Conservation (phyloP, 2,113 vertebrate species). For the Gobio gobio region DNA sequence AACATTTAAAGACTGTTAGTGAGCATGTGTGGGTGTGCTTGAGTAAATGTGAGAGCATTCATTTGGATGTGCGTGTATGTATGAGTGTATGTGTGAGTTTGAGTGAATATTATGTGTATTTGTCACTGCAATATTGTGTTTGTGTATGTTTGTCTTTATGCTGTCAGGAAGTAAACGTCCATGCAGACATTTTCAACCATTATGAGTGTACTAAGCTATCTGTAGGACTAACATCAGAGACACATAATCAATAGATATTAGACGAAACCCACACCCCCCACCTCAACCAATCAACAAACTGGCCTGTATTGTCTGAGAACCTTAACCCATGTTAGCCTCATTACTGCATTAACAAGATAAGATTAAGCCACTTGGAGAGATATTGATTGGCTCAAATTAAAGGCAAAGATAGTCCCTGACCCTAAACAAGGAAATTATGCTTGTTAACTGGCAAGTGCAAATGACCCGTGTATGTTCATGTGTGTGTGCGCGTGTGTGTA, state of each 20-base stretch:
- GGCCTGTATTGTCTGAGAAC: slow-evolving; percentile 49
- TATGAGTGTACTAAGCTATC: slow-evolving; percentile 17
- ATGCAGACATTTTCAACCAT: not conserved
- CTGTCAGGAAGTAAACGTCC: not conserved
- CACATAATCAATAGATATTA: slow-evolving; percentile 53
- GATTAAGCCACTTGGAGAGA: slow-evolving; percentile 58
- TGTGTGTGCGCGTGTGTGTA: not conserved
- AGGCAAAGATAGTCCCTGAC: slow-evolving; percentile 57
- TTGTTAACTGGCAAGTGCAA: slow-evolving; percentile 39
- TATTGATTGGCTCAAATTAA: slow-evolving; percentile 58
- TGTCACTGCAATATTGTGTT: not conserved
- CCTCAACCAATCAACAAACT: slow-evolving; percentile 48
- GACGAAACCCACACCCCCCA: slow-evolving; percentile 32
- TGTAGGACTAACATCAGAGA: slow-evolving; percentile 26
- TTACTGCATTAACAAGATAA: slow-evolving; percentile 59
- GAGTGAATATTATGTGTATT: not conserved
- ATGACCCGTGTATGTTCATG: slow-evolving; percentile 25
- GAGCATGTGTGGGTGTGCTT: slow-evolving; percentile 7
- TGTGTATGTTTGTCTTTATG: slow-evolving; percentile 29
- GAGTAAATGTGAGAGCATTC: slow-evolving; percentile 1
- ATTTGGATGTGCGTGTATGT: slow-evolving; percentile 8
- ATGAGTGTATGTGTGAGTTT: not conserved
- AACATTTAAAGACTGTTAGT: slow-evolving; percentile 37
- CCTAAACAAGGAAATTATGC: slow-evolving; percentile 47
- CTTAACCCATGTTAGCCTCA: slow-evolving; percentile 56